Base-by-base conservation (phyloP, 2,113 vertebrate species). In the Synchiropus splendidus region DNA sequence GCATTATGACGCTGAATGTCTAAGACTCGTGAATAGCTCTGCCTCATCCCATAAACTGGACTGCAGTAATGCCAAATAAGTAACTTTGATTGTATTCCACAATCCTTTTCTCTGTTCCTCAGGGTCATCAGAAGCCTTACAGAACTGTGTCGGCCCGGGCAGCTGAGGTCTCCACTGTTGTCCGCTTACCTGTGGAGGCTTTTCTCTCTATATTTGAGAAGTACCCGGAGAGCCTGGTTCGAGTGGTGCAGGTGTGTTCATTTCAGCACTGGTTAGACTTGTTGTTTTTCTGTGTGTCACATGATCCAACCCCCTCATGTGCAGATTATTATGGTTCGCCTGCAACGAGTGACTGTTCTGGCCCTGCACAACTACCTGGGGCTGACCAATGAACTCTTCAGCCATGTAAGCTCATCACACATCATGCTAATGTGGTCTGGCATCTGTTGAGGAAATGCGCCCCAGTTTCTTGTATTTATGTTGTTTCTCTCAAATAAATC, bases 351-450 rank as follows among this genome's bases (percentile, higher is more conserved):
- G 47, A 97, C 93, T 3, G 92, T 98, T 54, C 66, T 98, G 60
- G 92, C 94, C 0, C 72, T 97, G 48, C 93, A 97, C 82, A 96
- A 97, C 83, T 98, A 97, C 61, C 80, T 98, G 40, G 94, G 94
- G 0, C 77, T 98, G 54, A 97, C 94, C 16, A 98, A 94, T 1
- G 94, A 98, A 65, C 91, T 97, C 58, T 98, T 98, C 77, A 89
- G 89, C 74, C 89, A 95, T 0, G 88, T 95, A 67, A 91, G 88
- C 83, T 30, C 10, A 14, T 11, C 39, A 46, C 37, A 35, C 35
- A 27, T n/a, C n/a, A n/a, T n/a, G n/a, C n/a, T n/a, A n/a, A n/a
- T n/a, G n/a, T n/a, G n/a, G n/a, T n/a, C n/a, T n/a, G n/a, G n/a
- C n/a, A n/a, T n/a, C n/a, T n/a, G n/a, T n/a, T n/a, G n/a, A n/a